These are phyloP conservation scores for Spea hammondii DNA, from an alignment of 2,797 vertebrate genomes.

Conservation along the genomic window DNA sequence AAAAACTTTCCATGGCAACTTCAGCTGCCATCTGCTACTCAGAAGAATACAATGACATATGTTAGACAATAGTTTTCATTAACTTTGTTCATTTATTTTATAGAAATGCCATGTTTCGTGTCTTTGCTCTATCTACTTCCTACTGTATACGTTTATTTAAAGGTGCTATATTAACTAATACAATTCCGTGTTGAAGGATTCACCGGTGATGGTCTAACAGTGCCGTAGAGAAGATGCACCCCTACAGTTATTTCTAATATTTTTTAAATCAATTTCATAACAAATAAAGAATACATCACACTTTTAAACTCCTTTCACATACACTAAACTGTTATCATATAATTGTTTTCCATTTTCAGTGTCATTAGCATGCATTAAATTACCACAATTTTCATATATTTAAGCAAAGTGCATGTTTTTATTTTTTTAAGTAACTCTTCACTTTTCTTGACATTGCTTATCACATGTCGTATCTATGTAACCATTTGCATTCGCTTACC, in stretches of 20 bases:
- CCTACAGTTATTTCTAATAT: too few species aligned
- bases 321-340: constrained; percentile 16
- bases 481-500: not conserved
- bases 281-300: constrained; percentile 8
- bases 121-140: constrained; percentile 2
- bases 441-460: constrained; percentile 24
- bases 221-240: too few species aligned
- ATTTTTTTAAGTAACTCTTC: constrained; percentile 28
- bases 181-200: too few species aligned
- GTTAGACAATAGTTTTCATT: constrained; percentile 31
- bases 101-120: constrained; percentile 16
- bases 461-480: constrained; percentile 4
- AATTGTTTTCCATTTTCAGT: constrained; percentile 39
- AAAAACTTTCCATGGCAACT: constrained; percentile 53
- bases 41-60: constrained; percentile 34
- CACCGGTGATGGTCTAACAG: too few species aligned
- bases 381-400: constrained; percentile 35
- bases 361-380: constrained; percentile 29
- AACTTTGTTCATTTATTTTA: constrained; percentile 32
- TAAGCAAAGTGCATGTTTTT: constrained; percentile 41
- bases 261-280: constrained; percentile 11
- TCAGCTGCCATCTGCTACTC: constrained; percentile 39
- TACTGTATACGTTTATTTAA: not conserved
- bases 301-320: constrained; percentile 15
- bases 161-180: too few species aligned